Conservation (phyloP, 2,113 vertebrate genomes). For the Hippotragus niger region DNA sequence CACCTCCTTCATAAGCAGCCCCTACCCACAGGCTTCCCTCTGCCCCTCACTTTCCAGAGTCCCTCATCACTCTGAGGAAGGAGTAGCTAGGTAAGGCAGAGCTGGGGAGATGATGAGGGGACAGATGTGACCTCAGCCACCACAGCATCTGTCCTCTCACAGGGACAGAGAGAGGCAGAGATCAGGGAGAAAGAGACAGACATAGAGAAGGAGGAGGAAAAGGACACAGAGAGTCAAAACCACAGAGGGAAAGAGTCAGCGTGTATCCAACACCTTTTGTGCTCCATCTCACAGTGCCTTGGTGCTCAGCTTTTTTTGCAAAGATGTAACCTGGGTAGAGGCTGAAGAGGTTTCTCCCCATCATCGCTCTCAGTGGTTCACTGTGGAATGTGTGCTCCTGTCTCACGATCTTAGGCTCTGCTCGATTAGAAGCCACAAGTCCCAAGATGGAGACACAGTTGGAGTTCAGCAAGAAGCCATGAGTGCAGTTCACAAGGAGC, state of each 20-base stretch:
- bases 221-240: neutral
- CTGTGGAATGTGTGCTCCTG: neutral
- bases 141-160: neutral
- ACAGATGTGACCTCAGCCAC: neutral
- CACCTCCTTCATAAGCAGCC: neutral
- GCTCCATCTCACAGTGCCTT: neutral
- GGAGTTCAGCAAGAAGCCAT: neutral
- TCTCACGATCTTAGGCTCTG: neutral
- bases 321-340: neutral
- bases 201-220: neutral
- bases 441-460: neutral
- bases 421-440: neutral
- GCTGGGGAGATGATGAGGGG: neutral
- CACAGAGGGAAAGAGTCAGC: neutral
- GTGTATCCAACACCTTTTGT: neutral
- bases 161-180: neutral
- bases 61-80: neutral
- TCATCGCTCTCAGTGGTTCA: neutral
- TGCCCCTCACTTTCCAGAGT: neutral
- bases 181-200: neutral
- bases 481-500: neutral
- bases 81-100: neutral
- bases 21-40: neutral
- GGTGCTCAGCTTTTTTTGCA: neutral
- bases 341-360: neutral